phyloP scores from a whole-genome alignment of 2,888 invertebrate genomes.

The Tromatobia lineatoria region DNA sequence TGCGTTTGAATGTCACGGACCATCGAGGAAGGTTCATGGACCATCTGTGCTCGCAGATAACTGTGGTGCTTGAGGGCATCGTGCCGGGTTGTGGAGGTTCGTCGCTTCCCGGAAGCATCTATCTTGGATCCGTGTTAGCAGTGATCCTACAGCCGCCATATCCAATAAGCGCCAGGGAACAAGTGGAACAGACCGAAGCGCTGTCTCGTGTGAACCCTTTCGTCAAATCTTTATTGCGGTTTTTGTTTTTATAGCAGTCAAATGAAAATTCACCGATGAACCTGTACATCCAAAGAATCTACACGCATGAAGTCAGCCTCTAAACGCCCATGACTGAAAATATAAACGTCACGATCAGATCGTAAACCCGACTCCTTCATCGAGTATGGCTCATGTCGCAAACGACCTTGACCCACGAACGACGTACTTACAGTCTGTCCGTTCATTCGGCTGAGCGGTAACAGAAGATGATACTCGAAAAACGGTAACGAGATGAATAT shows the following conservation, averaged over 20 bases:
- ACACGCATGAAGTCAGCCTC: not conserved
- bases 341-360: conserved; percentile 35
- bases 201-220: not conserved
- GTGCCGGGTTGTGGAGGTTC: conserved; percentile 64
- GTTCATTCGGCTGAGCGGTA: not conserved
- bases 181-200: conserved; percentile 37
- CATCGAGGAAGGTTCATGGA: conserved; percentile 74
- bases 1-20: conserved; percentile 76
- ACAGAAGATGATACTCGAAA: conserved; percentile 37
- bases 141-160: conserved; percentile 52
- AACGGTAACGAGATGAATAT: conserved; percentile 67
- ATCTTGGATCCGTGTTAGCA: conserved; percentile 72
- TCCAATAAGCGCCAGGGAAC: conserved; percentile 64
- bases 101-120: conserved; percentile 79
- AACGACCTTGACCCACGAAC: conserved; percentile 62
- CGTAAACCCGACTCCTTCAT: conserved; percentile 33
- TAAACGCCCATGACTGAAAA: not conserved
- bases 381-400: conserved; percentile 14
- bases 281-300: conserved; percentile 4
- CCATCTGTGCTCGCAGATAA: conserved; percentile 80
- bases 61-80: conserved; percentile 71
- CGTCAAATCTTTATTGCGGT: conserved; percentile 35
- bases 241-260: conserved; percentile 27
- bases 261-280: conserved; percentile 25
- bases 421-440: conserved; percentile 15